phyloP scores from a whole-genome alignment of 92 coral and sea anemone species.

The Montipora capitata region DNA sequence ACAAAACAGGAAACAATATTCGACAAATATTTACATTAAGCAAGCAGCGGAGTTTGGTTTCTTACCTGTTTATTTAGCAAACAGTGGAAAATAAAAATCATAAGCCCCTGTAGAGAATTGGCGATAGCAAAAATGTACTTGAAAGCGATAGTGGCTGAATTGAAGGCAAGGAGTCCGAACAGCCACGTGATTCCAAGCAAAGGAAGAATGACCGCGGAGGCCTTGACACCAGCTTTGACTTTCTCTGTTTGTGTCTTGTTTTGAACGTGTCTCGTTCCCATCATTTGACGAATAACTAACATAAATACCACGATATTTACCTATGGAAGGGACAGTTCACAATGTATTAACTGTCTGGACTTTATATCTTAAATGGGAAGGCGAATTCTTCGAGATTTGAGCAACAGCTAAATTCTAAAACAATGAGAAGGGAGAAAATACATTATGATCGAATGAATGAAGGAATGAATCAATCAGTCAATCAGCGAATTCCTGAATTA shows the following conservation, averaged over 20 bases:
- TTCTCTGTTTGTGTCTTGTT: conserved; percentile 84
- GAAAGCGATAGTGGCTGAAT: conserved; percentile 81
- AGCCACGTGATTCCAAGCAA: conserved; percentile 96
- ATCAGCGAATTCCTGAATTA: too few species aligned
- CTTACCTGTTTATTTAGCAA: conserved; percentile 91
- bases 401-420: too few species aligned
- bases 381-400: too few species aligned
- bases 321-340: too few species aligned
- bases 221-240: conserved; percentile 92
- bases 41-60: not conserved
- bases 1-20: too few species aligned
- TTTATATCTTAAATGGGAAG: too few species aligned
- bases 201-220: conserved; percentile 92
- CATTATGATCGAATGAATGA: too few species aligned
- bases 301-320: conserved; percentile 81
- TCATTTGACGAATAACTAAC: conserved; percentile 93
- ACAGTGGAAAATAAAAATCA: conserved; percentile 95
- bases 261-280: conserved; percentile 88
- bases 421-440: too few species aligned
- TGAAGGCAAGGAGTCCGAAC: conserved; percentile 93
- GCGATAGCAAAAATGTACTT: conserved; percentile 89
- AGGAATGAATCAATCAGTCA: too few species aligned
- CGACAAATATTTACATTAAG: too few species aligned
- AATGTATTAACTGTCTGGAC: too few species aligned
- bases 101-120: conserved; percentile 90